These are phyloP conservation scores for Phengaris alcon DNA, from an alignment of 2,888 invertebrate genomes.

Conservation along the genomic window DNA sequence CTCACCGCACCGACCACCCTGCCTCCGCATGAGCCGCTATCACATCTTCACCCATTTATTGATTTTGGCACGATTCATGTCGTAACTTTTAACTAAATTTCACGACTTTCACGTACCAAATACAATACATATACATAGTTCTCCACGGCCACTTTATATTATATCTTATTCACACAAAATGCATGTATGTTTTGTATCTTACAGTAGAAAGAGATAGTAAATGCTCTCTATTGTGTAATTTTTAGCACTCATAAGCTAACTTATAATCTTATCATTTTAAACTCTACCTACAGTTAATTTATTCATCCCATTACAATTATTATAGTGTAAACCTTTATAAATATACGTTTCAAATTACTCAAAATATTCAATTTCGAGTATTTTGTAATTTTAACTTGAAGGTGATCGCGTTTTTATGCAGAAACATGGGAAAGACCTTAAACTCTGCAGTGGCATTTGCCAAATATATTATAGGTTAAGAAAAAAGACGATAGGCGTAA, in stretches of 20 bases:
- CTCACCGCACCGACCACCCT: conserved; percentile 12
- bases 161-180: neutral
- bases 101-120: neutral
- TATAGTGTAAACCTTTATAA: neutral
- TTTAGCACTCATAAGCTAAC: neutral
- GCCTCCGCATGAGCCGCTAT: conserved; percentile 8
- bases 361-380: neutral
- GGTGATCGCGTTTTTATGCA: neutral
- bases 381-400: neutral
- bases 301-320: neutral
- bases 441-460: too few species aligned
- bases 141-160: neutral
- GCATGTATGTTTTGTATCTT: neutral
- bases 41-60: conserved; percentile 11
- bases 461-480: too few species aligned
- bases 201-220: neutral
- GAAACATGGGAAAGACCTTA: too few species aligned
- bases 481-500: too few species aligned
- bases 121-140: neutral
- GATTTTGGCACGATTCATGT: conserved; percentile 27
- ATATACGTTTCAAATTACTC: neutral
- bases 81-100: neutral
- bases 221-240: neutral
- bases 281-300: neutral
- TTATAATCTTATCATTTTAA: neutral